Evolutionary conservation across 1,140 invertebrate genomes (phyloP).

Genomic region (Drosophila sulfurigaster): DNA sequence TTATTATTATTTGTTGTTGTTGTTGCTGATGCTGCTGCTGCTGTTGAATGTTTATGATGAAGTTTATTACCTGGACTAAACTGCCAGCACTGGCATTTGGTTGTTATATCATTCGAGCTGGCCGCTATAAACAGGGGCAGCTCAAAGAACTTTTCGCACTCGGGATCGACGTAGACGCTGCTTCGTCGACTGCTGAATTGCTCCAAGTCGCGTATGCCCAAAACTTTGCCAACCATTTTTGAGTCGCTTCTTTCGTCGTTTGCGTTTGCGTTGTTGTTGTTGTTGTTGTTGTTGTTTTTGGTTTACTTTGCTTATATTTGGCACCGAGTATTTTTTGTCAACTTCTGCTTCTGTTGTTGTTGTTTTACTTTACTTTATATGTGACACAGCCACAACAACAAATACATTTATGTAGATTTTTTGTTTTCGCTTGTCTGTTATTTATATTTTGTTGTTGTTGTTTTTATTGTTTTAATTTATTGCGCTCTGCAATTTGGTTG

Average conservation of each 20-base stretch:
- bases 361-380: slow-evolving; percentile 53
- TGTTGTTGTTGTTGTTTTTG: slow-evolving; percentile 36
- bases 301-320: slow-evolving; percentile 52
- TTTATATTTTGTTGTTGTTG: slow-evolving; percentile 61
- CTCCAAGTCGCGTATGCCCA: slow-evolving; percentile 81
- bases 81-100: slow-evolving; percentile 82
- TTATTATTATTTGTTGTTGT: slow-evolving; percentile 7
- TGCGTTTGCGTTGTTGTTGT: slow-evolving; percentile 18
- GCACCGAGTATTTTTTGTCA: slow-evolving; percentile 48
- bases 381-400: slow-evolving; percentile 64
- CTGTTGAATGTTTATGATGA: slow-evolving; percentile 9
- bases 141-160: slow-evolving; percentile 84
- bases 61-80: slow-evolving; percentile 83
- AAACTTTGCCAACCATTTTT: slow-evolving; percentile 83
- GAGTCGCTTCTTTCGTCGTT: slow-evolving; percentile 21
- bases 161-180: slow-evolving; percentile 84
- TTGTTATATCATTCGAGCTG: slow-evolving; percentile 83
- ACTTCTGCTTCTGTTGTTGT: slow-evolving; percentile 27
- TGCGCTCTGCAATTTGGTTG: slow-evolving; percentile 77
- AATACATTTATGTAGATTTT: slow-evolving; percentile 79
- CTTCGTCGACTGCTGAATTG: slow-evolving; percentile 82
- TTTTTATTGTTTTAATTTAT: slow-evolving; percentile 80
- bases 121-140: slow-evolving; percentile 80
- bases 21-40: slow-evolving; percentile 12
- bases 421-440: slow-evolving; percentile 63